These are phyloP conservation scores for Pomacea maculata DNA, from an alignment of 1,140 invertebrate genomes.

Conservation along the genomic window DNA sequence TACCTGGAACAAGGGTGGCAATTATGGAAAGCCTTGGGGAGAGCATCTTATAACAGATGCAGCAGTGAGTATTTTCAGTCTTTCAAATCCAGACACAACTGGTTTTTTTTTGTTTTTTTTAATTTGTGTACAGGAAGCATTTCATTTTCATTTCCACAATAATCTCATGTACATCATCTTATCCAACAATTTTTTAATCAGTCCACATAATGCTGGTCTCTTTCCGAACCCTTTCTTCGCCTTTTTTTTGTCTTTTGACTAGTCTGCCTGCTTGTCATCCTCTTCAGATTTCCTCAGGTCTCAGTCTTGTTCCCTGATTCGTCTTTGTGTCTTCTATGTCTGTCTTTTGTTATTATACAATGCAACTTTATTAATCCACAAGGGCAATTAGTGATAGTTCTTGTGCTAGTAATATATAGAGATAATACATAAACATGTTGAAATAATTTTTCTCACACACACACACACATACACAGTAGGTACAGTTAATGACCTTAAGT, in stretches of 20 bases:
- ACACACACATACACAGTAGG: no score
- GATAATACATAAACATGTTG: no score
- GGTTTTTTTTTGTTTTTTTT: neutral
- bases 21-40: constrained; percentile 80
- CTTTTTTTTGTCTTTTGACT: neutral
- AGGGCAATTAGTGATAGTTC: no score
- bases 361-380: no score
- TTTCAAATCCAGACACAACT: neutral
- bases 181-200: neutral
- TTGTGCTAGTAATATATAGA: no score
- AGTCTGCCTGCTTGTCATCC: neutral
- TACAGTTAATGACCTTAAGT: no score
- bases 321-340: no score
- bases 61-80: constrained; percentile 70
- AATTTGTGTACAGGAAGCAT: neutral
- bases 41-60: constrained; percentile 82
- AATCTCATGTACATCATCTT: neutral
- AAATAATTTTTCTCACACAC: no score
- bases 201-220: neutral
- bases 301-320: no score
- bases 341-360: no score
- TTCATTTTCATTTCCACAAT: neutral
- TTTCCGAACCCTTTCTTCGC: neutral
- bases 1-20: constrained; percentile 80
- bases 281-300: neutral